Percentiles rank a stretch among this genome's conserved stretches.
Conservation (phyloP, 2,888 invertebrate genomes). For the Drosophila paranaensis region DNA sequence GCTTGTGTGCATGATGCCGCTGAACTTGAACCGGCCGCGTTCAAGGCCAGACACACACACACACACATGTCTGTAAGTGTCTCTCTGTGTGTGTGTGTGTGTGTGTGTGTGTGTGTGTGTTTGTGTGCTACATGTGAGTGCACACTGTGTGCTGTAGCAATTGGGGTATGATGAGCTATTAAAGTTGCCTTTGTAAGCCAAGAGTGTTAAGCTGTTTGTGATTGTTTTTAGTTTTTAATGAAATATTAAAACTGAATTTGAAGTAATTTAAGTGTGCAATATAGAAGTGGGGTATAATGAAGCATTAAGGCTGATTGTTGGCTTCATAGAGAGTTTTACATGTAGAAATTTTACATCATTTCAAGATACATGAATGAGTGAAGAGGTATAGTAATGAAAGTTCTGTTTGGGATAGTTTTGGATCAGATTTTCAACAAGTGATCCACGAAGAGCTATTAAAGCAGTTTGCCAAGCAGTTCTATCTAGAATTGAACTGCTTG, state of each 20-base stretch:
- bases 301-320: background rate
- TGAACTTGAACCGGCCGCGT: constrained; percentile 77
- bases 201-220: background rate
- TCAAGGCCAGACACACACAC: constrained; percentile 63
- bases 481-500: no score
- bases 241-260: background rate
- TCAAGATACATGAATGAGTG: background rate
- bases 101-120: constrained; percentile 18
- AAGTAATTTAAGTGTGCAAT: background rate
- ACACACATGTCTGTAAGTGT: no score
- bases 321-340: background rate
- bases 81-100: constrained; percentile 15
- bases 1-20: constrained; percentile 56
- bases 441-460: background rate
- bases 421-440: background rate
- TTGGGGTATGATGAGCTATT: constrained; percentile 21
- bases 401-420: background rate
- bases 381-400: background rate
- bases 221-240: background rate
- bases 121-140: constrained; percentile 37
- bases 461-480: background rate
- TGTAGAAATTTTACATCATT: background rate
- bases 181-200: background rate
- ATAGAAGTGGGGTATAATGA: no score
- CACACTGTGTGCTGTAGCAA: constrained; percentile 24